Evolutionary conservation across 2,113 vertebrate species (phyloP).

Genomic region (Shinisaurus crocodilurus): DNA sequence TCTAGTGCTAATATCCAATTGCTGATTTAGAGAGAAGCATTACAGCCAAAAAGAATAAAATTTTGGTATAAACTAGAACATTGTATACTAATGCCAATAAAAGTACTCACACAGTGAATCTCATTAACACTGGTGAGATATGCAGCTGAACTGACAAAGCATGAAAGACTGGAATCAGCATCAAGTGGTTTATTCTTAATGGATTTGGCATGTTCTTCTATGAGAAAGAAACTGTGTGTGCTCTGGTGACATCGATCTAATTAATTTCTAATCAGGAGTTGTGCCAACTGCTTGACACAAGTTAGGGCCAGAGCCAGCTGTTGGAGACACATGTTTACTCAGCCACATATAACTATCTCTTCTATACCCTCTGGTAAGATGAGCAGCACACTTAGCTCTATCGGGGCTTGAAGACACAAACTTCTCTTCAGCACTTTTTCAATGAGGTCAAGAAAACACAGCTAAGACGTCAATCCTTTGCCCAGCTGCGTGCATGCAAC

Average conservation of each 20-base stretch:
- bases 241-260: slow-evolving; percentile 53
- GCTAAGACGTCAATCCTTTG: background rate
- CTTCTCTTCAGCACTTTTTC: background rate
- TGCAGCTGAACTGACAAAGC: slow-evolving; percentile 44
- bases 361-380: slow-evolving; percentile 39
- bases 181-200: slow-evolving; percentile 45
- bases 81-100: slow-evolving; percentile 9
- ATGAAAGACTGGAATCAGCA: slow-evolving; percentile 39
- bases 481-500: background rate
- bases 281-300: slow-evolving; percentile 52
- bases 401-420: background rate
- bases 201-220: slow-evolving; percentile 44
- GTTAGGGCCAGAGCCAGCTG: slow-evolving; percentile 46
- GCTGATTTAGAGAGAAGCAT: background rate
- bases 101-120: slow-evolving; percentile 6
- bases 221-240: slow-evolving; percentile 43
- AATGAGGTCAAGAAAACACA: background rate
- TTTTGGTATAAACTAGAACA: slow-evolving; percentile 22
- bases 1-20: background rate
- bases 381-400: background rate
- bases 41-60: background rate
- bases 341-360: slow-evolving; percentile 2
- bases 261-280: slow-evolving; percentile 59
- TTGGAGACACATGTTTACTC: slow-evolving; percentile 41
- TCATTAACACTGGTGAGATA: slow-evolving; percentile 16